These are phyloP conservation scores for Sebastes flavidus DNA, from an alignment of 2,797 vertebrate species.

Conservation along the genomic window DNA sequence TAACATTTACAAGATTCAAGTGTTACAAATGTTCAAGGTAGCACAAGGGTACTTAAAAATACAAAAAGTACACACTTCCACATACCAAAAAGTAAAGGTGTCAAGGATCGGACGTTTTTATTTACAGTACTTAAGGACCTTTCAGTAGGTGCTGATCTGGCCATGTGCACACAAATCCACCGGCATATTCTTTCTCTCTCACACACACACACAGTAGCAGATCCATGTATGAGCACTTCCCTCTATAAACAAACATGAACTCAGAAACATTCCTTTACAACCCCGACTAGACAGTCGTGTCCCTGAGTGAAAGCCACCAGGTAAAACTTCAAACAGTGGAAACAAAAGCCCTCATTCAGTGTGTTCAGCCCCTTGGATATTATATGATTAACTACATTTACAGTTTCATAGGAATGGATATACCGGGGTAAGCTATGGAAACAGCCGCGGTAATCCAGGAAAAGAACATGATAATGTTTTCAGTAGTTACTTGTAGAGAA, in stretches of 20 bases:
- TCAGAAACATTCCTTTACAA: conserved; percentile 31
- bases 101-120: conserved; percentile 1
- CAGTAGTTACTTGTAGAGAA: not conserved
- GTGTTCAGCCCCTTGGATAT: conserved; percentile 2
- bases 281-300: conserved; percentile 26
- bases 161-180: conserved; percentile 3
- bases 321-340: conserved; percentile 39
- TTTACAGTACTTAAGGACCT: conserved; percentile 1
- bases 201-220: conserved; percentile 8
- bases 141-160: conserved; percentile 5
- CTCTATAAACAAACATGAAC: conserved; percentile 51
- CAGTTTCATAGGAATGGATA: conserved; percentile 20
- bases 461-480: conserved; percentile 9
- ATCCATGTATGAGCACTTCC: conserved; percentile 18
- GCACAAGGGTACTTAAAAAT: not conserved
- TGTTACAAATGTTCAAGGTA: not conserved
- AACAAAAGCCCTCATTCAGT: conserved; percentile 45
- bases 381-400: conserved; percentile 15
- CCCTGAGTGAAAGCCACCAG: conserved; percentile 25
- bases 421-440: not conserved
- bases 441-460: conserved; percentile 22
- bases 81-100: not conserved
- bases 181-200: not conserved
- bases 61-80: not conserved
- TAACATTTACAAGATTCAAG: not conserved